phyloP scores from a whole-genome alignment of 2,113 vertebrate genomes.

The Saccopteryx bilineata region DNA sequence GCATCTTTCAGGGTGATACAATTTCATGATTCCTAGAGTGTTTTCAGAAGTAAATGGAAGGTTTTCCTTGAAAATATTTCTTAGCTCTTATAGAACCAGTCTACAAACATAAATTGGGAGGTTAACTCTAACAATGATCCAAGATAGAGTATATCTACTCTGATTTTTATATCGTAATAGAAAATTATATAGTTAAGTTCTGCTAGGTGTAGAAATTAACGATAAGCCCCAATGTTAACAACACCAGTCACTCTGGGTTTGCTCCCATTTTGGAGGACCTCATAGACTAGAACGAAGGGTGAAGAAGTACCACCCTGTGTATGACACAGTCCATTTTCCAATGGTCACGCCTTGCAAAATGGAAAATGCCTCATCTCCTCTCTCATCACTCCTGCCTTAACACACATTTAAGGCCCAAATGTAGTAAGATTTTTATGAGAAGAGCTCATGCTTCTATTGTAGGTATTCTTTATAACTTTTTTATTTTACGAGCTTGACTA shows the following conservation, averaged over 20 bases:
- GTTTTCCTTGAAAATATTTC: constrained; percentile 1
- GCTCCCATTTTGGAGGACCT: neutral
- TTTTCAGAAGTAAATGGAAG: neutral
- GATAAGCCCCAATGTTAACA: neutral
- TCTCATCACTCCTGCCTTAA: neutral
- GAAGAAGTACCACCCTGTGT: fast-evolving
- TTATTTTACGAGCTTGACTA: constrained; percentile 61
- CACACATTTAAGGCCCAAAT: neutral
- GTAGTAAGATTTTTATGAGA: constrained; percentile 11
- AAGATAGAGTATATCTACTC: neutral
- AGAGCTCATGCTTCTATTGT: neutral
- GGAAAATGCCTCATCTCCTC: neutral
- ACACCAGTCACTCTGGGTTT: neutral
- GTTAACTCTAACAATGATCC: neutral
- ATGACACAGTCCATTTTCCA: neutral
- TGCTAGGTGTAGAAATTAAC: neutral
- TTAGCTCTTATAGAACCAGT: constrained; percentile 4
- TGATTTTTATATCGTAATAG: neutral
- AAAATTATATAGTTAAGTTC: neutral
- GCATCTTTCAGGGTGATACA: neutral
- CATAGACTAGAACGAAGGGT: neutral
- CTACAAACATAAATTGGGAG: neutral
- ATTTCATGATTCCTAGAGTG: neutral
- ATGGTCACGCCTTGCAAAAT: neutral
- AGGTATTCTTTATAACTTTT: constrained; percentile 2